Conservation (phyloP, 2,797 vertebrate genomes). For the Enteromius mattozi region DNA sequence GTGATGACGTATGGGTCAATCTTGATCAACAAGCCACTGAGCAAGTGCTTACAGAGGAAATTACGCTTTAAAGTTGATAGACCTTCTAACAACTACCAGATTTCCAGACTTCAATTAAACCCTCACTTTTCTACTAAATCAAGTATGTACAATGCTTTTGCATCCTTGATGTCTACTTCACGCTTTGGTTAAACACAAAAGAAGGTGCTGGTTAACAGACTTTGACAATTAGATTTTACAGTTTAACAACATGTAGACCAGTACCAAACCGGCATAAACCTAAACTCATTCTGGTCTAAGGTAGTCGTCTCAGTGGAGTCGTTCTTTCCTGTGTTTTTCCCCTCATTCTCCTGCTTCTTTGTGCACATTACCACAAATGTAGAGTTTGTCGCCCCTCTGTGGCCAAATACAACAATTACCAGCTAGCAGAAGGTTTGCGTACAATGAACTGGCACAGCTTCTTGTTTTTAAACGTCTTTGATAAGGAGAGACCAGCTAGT, state of each 20-base stretch:
- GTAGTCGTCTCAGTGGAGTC: neutral
- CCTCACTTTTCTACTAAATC: slow-evolving; percentile 12
- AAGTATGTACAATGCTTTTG: neutral
- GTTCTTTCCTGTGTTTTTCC: neutral
- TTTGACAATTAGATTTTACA: neutral
- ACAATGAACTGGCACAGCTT: neutral
- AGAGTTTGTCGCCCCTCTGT: slow-evolving; percentile 61
- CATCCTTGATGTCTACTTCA: neutral
- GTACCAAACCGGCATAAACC: neutral
- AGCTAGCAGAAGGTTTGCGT: neutral
- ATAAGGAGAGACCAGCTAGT: neutral
- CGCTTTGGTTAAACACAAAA: neutral
- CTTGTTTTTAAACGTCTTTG: neutral
- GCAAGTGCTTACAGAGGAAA: slow-evolving; percentile 39
- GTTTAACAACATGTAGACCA: neutral
- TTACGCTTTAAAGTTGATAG: slow-evolving; percentile 31
- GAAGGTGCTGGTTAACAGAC: neutral
- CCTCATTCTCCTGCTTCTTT: no score
- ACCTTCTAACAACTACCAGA: slow-evolving; percentile 45
- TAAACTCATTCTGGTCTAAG: neutral
- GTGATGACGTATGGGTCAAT: slow-evolving; percentile 44
- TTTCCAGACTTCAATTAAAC: slow-evolving; percentile 33
- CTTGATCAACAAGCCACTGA: slow-evolving; percentile 39
- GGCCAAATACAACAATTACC: slow-evolving; percentile 46
- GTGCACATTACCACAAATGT: neutral